These are phyloP conservation scores for Amiota mariae DNA, from an alignment of 2,888 invertebrate genomes.

Conservation along the genomic window DNA sequence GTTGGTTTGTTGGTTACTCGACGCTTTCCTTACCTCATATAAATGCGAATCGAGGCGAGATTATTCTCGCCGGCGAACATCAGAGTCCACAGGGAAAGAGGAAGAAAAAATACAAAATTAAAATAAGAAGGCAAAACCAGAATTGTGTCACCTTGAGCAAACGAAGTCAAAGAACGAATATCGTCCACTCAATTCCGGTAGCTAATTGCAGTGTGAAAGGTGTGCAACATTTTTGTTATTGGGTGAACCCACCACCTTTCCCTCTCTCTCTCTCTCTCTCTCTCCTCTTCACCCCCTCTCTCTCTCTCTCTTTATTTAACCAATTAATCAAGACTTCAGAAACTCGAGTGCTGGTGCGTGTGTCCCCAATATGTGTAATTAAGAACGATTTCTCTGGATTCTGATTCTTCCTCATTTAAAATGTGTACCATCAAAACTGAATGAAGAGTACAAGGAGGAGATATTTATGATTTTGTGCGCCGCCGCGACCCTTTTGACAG, in stretches of 20 bases:
- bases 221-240: too few relatives aligned
- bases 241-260: too few relatives aligned
- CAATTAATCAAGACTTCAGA: not conserved
- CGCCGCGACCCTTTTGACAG: too few relatives aligned
- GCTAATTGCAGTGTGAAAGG: slow-evolving; percentile 10
- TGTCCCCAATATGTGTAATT: slow-evolving; percentile 20
- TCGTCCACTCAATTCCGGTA: not conserved
- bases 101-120: not conserved
- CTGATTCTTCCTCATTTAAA: not conserved
- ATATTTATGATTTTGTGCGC: too few relatives aligned
- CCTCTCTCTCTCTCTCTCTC: too few relatives aligned
- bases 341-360: not conserved
- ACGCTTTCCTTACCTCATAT: not conserved
- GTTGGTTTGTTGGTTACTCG: not conserved
- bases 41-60: not conserved
- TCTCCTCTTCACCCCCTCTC: not conserved
- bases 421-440: too few relatives aligned
- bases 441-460: too few relatives aligned
- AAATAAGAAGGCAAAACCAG: slow-evolving; percentile 30
- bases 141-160: slow-evolving; percentile 55
- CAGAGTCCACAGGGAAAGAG: not conserved
- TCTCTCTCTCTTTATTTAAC: not conserved
- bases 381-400: slow-evolving; percentile 12
- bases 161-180: not conserved
- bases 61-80: not conserved